A percentile compares a stretch with the other conserved stretches of the same genome.
These are phyloP conservation scores for Oncorhynchus mykiss DNA, from an alignment of 2,113 vertebrate species.

Conservation along the genomic window DNA sequence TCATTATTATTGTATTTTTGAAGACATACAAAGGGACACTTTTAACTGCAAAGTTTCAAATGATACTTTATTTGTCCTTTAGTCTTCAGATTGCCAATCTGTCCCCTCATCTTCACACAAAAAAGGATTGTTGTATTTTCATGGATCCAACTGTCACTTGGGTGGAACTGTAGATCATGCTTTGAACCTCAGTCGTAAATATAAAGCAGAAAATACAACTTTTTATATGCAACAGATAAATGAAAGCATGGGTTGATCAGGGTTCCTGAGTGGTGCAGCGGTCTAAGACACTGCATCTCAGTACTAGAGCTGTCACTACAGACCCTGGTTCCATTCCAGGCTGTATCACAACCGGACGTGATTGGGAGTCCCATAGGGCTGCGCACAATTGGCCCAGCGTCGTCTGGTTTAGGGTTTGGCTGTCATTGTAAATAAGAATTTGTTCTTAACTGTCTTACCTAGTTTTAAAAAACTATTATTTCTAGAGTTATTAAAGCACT, in stretches of 20 bases:
- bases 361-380: too few species aligned
- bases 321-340: too few species aligned
- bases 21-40: slow-evolving; percentile 23
- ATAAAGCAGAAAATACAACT: slow-evolving; percentile 61
- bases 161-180: slow-evolving; percentile 82
- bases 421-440: too few species aligned
- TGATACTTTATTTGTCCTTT: slow-evolving; percentile 68
- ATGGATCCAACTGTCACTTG: slow-evolving; percentile 81
- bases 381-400: too few species aligned
- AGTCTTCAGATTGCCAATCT: slow-evolving; percentile 79
- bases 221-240: slow-evolving; percentile 89
- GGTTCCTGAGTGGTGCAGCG: too few species aligned
- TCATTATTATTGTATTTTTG: slow-evolving; percentile 70
- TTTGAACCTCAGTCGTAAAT: slow-evolving; percentile 62
- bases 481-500: background rate
- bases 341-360: too few species aligned
- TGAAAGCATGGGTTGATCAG: slow-evolving; percentile 85
- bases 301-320: too few species aligned
- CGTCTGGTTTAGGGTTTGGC: too few species aligned
- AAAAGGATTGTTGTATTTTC: slow-evolving; percentile 71
- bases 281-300: too few species aligned
- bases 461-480: background rate
- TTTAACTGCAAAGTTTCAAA: slow-evolving; percentile 37
- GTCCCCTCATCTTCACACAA: slow-evolving; percentile 35
- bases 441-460: too few species aligned